Conservation (phyloP, 2,888 invertebrate genomes). For the Drosophila recens region DNA sequence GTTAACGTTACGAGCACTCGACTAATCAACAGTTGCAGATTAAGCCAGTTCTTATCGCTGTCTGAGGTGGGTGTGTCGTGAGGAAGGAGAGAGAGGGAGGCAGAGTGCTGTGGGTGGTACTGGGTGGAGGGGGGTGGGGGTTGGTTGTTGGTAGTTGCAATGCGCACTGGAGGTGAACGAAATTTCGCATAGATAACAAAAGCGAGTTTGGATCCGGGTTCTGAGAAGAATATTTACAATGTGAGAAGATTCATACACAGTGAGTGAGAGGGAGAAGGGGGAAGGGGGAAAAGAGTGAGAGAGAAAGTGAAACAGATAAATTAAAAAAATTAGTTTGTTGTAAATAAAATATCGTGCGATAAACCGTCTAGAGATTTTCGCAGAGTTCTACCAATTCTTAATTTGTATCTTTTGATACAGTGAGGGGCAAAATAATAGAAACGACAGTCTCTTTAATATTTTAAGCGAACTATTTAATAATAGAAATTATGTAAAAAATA, state of each 20-base stretch:
- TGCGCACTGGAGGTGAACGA: constrained; percentile 50
- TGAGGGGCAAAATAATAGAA: too few relatives aligned
- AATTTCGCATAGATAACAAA: constrained; percentile 27
- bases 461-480: too few relatives aligned
- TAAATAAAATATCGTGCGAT: too few relatives aligned
- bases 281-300: background rate
- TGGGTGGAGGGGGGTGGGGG: background rate
- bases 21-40: constrained; percentile 52
- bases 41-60: constrained; percentile 50
- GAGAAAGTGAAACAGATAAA: background rate
- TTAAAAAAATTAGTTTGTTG: background rate
- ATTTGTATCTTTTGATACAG: too few relatives aligned
- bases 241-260: background rate
- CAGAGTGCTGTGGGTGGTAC: background rate
- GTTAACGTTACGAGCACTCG: constrained; percentile 45
- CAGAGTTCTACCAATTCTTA: too few relatives aligned
- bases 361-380: too few relatives aligned
- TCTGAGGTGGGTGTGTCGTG: background rate
- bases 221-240: background rate
- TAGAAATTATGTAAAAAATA: too few relatives aligned
- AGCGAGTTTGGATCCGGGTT: constrained; percentile 10
- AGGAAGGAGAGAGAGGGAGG: background rate
- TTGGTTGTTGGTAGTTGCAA: constrained; percentile 7
- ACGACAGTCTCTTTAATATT: too few relatives aligned
- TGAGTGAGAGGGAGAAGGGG: background rate